Percentiles rank a stretch among this genome's conserved stretches.
These are phyloP conservation scores for Drosophila yakuba DNA, from an alignment of 1,140 invertebrate genomes.

Conservation along the genomic window DNA sequence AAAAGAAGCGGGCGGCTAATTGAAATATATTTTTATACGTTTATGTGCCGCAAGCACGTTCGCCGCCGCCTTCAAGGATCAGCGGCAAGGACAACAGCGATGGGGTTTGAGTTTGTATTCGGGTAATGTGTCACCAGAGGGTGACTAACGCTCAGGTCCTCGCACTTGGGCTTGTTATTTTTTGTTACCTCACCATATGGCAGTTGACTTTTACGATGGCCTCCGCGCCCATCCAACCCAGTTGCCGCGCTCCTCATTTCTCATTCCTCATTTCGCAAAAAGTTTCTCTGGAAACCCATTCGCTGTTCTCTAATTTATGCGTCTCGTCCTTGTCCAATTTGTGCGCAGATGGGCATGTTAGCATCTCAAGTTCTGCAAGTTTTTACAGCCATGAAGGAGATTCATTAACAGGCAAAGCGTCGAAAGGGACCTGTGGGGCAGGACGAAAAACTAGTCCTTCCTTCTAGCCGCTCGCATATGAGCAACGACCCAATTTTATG, in stretches of 20 bases:
- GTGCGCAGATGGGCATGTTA: slow-evolving; percentile 21
- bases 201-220: slow-evolving; percentile 71
- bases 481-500: slow-evolving; percentile 51
- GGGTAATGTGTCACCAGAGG: slow-evolving; percentile 64
- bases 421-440: slow-evolving; percentile 7
- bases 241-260: slow-evolving; percentile 1
- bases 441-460: neutral
- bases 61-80: slow-evolving; percentile 1
- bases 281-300: slow-evolving; percentile 47
- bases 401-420: slow-evolving; percentile 56
- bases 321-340: slow-evolving; percentile 58
- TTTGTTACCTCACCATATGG: slow-evolving; percentile 80
- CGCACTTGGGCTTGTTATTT: slow-evolving; percentile 66
- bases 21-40: slow-evolving; percentile 74
- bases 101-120: slow-evolving; percentile 9
- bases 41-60: slow-evolving; percentile 60
- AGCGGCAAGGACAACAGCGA: slow-evolving; percentile 14
- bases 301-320: slow-evolving; percentile 55
- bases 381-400: slow-evolving; percentile 53
- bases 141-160: slow-evolving; percentile 43
- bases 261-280: slow-evolving; percentile 7
- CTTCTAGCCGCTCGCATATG: slow-evolving; percentile 11
- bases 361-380: slow-evolving; percentile 53
- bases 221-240: neutral
- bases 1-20: slow-evolving; percentile 64